These are phyloP conservation scores for Trichopoda pennipes DNA, from an alignment of 2,888 invertebrate species.

Conservation along the genomic window DNA sequence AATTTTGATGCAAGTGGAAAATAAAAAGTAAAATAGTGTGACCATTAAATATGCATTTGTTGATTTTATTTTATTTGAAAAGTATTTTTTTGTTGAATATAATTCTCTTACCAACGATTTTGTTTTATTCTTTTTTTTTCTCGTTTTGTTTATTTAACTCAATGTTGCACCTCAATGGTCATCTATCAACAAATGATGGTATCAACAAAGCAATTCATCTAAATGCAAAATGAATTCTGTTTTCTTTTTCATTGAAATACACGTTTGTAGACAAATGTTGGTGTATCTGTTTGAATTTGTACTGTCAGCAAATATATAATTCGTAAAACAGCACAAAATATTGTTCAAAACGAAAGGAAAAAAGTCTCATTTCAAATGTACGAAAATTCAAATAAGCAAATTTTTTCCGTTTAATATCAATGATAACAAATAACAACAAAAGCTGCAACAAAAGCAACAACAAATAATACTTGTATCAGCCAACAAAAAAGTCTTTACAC, in stretches of 20 bases:
- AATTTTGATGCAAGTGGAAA: slow-evolving; percentile 60
- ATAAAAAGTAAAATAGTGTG: slow-evolving; percentile 48
- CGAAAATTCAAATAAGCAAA: slow-evolving; percentile 69
- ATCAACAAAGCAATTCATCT: slow-evolving; percentile 69
- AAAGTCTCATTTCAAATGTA: slow-evolving; percentile 61
- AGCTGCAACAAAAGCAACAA: background rate
- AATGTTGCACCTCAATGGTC: slow-evolving; percentile 68
- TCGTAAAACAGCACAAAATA: slow-evolving; percentile 42
- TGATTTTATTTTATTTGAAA: slow-evolving; percentile 42
- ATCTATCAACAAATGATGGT: slow-evolving; percentile 66
- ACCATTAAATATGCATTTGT: slow-evolving; percentile 62
- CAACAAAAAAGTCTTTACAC: slow-evolving; percentile 61
- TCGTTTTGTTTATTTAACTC: slow-evolving; percentile 27
- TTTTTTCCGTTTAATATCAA: slow-evolving; percentile 60
- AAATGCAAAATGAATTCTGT: slow-evolving; percentile 65
- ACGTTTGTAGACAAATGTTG: slow-evolving; percentile 22
- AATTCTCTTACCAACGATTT: slow-evolving; percentile 32
- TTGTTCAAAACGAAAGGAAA: slow-evolving; percentile 1
- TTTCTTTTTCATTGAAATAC: slow-evolving; percentile 17
- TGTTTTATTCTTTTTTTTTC: background rate
- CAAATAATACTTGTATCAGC: slow-evolving; percentile 33
- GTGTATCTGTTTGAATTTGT: slow-evolving; percentile 23
- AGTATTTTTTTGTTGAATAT: background rate
- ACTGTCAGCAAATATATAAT: slow-evolving; percentile 58
- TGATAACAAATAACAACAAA: slow-evolving; percentile 62